phyloP scores from a whole-genome alignment of 2,888 invertebrate species.

The Argynnis bischoffii region DNA sequence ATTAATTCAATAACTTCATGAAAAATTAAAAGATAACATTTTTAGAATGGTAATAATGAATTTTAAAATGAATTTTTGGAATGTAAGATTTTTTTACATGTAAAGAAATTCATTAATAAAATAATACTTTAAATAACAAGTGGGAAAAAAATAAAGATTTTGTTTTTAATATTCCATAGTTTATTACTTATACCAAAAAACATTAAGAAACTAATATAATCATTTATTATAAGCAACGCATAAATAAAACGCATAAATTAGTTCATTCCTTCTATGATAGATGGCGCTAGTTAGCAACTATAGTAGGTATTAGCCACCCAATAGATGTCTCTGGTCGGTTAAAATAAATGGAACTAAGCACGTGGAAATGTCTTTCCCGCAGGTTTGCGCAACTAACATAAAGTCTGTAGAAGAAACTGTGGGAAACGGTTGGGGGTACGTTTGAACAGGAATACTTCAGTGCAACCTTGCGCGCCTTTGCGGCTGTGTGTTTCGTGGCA shows the following conservation, averaged over 20 bases:
- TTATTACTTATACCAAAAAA: too few species aligned
- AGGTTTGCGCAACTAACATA: constrained; percentile 68
- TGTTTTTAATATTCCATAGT: too few species aligned
- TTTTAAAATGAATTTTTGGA: too few species aligned
- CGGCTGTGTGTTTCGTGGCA: constrained; percentile 48
- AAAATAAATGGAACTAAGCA: constrained; percentile 49
- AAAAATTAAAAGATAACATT: too few species aligned
- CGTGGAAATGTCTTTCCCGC: constrained; percentile 65
- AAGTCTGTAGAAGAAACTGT: constrained; percentile 61
- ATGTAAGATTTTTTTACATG: too few species aligned
- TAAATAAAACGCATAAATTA: background rate
- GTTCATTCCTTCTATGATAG: constrained; percentile 30
- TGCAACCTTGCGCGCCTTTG: constrained; percentile 61
- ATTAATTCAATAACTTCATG: too few species aligned
- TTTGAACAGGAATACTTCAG: constrained; percentile 61
- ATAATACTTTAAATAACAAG: too few species aligned
- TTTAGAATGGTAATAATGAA: too few species aligned
- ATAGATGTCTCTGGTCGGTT: constrained; percentile 51
- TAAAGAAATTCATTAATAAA: too few species aligned
- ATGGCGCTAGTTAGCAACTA: constrained; percentile 38
- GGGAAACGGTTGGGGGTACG: constrained; percentile 60
- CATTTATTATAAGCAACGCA: background rate
- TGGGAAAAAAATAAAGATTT: too few species aligned
- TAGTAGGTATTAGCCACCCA: constrained; percentile 25
- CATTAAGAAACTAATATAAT: too few species aligned